Percentiles rank a stretch among this genome's conserved stretches.
Conservation (phyloP, 2,797 vertebrate genomes). For the Chromobotia macracanthus region DNA sequence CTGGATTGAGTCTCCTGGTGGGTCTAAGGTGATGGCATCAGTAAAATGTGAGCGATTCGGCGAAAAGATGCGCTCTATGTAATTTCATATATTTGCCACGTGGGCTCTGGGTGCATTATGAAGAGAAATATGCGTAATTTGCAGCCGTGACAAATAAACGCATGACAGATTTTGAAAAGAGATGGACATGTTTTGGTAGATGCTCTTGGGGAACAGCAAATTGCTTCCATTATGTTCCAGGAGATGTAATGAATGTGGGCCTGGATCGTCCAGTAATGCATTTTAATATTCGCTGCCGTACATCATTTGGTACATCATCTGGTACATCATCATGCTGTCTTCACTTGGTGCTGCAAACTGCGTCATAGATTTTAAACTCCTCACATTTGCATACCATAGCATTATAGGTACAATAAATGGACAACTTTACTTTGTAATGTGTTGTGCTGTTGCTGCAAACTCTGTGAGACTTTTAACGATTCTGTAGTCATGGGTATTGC, state of each 20-base stretch:
- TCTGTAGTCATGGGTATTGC: not conserved
- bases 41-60: constrained; percentile 14
- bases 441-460: not conserved
- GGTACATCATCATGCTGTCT: constrained; percentile 2
- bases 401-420: constrained; percentile 8
- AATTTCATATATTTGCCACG: constrained; percentile 15
- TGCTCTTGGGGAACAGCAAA: constrained; percentile 20
- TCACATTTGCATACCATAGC: not conserved
- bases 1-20: constrained; percentile 26
- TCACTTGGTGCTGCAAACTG: not conserved
- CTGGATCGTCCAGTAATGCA: constrained; percentile 32
- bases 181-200: constrained; percentile 33
- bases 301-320: constrained; percentile 1
- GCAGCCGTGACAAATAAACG: constrained; percentile 25
- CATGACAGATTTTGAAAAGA: constrained; percentile 23
- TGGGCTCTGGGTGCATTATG: constrained; percentile 5
- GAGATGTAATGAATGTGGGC: constrained; percentile 24
- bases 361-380: not conserved
- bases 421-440: not conserved
- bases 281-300: constrained; percentile 30
- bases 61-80: constrained; percentile 26
- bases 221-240: constrained; percentile 41
- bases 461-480: not conserved
- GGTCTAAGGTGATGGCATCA: constrained; percentile 23
- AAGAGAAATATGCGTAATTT: constrained; percentile 36